Conservation (phyloP, 2,888 invertebrate genomes). For the Clivina fossor region DNA sequence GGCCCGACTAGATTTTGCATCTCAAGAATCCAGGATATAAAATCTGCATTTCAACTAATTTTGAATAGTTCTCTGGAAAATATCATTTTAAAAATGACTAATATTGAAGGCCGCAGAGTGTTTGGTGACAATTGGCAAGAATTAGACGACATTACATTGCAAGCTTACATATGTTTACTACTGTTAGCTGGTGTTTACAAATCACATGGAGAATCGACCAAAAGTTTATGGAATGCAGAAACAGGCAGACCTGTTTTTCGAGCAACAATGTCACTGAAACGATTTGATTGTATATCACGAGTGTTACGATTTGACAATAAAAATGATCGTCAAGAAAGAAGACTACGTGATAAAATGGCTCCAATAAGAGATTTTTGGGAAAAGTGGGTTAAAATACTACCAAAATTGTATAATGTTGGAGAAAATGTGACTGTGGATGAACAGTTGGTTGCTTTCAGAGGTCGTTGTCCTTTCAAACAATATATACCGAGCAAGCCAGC, state of each 20-base stretch:
- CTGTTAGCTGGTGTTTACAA: conserved; percentile 24
- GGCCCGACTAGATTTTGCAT: not conserved
- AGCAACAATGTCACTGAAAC: conserved; percentile 19
- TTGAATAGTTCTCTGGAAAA: not conserved
- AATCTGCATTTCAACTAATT: not conserved
- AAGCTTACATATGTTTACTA: conserved; percentile 24
- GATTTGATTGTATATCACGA: conserved; percentile 10
- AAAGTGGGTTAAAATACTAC: conserved; percentile 28
- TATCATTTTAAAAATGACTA: not conserved
- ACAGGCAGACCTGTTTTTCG: conserved; percentile 8
- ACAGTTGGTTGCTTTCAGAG: conserved; percentile 24
- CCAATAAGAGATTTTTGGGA: conserved; percentile 21
- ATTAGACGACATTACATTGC: not conserved
- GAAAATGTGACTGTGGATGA: conserved; percentile 28
- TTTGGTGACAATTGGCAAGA: not conserved
- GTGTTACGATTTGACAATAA: conserved; percentile 17
- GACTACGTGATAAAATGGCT: conserved; percentile 12
- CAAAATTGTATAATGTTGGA: conserved; percentile 23
- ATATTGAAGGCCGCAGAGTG: not conserved
- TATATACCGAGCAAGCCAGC: conserved; percentile 6
- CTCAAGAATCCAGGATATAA: not conserved
- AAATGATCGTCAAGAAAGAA: conserved; percentile 6
- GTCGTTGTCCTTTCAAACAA: conserved; percentile 25
- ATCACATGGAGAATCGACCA: conserved; percentile 2
- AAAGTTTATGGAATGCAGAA: conserved; percentile 16